Base-by-base conservation (phyloP, 2,797 vertebrate species). In the Lepilemur ruficaudatus region DNA sequence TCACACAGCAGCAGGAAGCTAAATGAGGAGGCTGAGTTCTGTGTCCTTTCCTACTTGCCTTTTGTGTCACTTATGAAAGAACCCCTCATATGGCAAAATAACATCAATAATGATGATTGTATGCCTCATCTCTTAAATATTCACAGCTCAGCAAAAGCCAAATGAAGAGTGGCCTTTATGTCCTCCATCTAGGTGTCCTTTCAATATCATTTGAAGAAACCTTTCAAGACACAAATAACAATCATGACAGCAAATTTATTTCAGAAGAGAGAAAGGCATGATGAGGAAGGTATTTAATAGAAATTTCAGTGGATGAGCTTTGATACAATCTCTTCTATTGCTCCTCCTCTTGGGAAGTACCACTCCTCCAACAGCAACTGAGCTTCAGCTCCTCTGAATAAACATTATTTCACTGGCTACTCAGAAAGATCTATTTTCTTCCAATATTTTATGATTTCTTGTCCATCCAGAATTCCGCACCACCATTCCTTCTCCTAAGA, bases 91-190 rank as follows among this genome's bases (percentile, higher is more conserved):
- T 35, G 30, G 67, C 73, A 96, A 96, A 94, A 91, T 50, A 78
- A 70, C 48, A 93, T 91, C 95, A 94, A 73, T 30, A 93, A 67
- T 84, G 70, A 87, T 70, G 52, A 57, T 35, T 70, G 90, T 94
- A 82, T 0, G 14, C 59, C 63, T 90, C 81, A 55, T 61, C 94
- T 92, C 95, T 96, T 92, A 96, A 93, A 86, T 86, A 95, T 18
- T 96, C 94, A 96, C 88, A 95, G 79, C 59, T 95, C 95, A 98
- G 89, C 69, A 97, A 96, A 96, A 95, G 63, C 32, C 79, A 95
- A 79, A 89, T 75, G 75, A 95, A 48, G 22, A 91, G 55, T 89
- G n/a, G 57, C 59, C 80, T 84, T 87, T 48, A 76, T 84, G 89
- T 91, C 90, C 81, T 97, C 83, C 50, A 25, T 50, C 86, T 86